Evolutionary conservation across 1,140 invertebrate genomes (phyloP), one percentile per base, ranked within the genome.

Genomic region (Platyscapa corneri): DNA sequence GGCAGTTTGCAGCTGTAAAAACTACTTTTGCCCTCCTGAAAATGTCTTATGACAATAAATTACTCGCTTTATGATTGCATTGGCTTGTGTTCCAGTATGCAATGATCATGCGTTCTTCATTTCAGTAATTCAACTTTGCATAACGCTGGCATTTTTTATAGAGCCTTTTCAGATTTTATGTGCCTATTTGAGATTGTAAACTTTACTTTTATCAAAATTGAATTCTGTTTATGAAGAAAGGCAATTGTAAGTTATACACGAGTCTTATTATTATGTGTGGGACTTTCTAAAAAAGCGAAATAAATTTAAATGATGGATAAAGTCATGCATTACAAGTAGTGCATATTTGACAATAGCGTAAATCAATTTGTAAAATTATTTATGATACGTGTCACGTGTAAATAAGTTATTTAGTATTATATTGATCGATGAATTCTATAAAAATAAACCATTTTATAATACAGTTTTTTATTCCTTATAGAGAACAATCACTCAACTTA

Each of bases 1-100:
- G n/a, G 37, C 39, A 37, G 60, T 37, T 81, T 27, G 79, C 84
- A 70, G 70, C 79, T 86, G 72, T 82, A 85, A 82, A 82, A 85
- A 85, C 75, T 70, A 53, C 37, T 37, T 27, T 16, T 23, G n/a
- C 83, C 14, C 56, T 70, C 30, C 60, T 67, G n/a, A 39, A 56
- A 74, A 67, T 79, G 67, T 85, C 77, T 75, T 80, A 84, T 79
- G 60, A 72, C 76, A 30, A 74, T 84, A 84, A 83, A 83, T 70
- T 70, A 84, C 42, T 37, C 39, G 75, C 34, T 75, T 74, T 75
- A 56, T 60, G 81, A 39, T 64, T 67, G 64, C 64, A 49, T 14
- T 34, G n/a, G 60, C 65, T 82, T 34, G 32, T 32, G 20, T 39
- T 74, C 12, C 76, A 27, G 30, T 37, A 37, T 39, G 37, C 70